These are phyloP conservation scores for Grapholita molesta DNA, from an alignment of 1,140 invertebrate species.

Conservation along the genomic window DNA sequence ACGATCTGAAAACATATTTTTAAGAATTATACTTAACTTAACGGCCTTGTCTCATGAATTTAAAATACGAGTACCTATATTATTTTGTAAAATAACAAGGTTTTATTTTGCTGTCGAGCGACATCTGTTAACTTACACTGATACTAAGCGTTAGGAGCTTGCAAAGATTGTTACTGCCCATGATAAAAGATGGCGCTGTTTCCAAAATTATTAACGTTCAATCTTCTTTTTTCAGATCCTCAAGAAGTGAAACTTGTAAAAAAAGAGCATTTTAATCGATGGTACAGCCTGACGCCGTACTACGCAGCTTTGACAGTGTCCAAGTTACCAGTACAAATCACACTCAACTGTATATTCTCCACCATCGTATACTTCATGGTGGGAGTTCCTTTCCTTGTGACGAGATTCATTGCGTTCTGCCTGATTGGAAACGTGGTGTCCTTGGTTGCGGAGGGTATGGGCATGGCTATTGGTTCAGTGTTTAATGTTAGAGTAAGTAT, in stretches of 20 bases:
- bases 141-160: no score
- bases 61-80: no score
- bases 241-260: constrained; percentile 88
- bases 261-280: constrained; percentile 90
- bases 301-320: constrained; percentile 88
- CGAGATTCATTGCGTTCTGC: constrained; percentile 79
- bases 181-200: background rate
- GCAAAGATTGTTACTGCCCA: background rate
- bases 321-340: constrained; percentile 78
- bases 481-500: constrained; percentile 81
- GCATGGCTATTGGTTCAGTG: constrained; percentile 81
- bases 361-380: constrained; percentile 80
- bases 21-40: no score
- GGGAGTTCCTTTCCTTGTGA: constrained; percentile 76
- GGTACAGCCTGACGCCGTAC: constrained; percentile 89
- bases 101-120: background rate
- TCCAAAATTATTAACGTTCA: background rate
- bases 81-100: background rate
- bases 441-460: constrained; percentile 81
- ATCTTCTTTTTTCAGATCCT: constrained; percentile 80
- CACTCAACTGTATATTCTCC: constrained; percentile 79
- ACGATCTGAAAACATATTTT: no score
- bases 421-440: constrained; percentile 79
- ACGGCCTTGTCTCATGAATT: no score
- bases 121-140: background rate